Conservation (phyloP, 2,797 vertebrate species). For the Lacerta viridis region DNA sequence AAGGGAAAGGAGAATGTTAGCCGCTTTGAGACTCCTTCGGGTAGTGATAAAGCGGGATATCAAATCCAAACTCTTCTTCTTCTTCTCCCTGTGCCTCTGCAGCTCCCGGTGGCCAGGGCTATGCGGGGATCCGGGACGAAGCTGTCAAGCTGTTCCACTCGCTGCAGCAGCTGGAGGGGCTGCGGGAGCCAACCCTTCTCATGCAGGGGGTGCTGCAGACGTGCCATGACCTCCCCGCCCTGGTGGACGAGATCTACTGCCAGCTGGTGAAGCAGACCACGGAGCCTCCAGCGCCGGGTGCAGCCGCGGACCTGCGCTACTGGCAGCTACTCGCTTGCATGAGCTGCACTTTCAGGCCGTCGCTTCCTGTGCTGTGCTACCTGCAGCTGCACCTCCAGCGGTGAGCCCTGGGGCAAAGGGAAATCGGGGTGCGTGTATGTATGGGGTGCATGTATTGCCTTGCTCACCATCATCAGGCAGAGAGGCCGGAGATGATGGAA, state of each 20-base stretch:
- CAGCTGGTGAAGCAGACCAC: constrained; percentile 98
- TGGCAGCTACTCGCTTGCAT: constrained; percentile 99
- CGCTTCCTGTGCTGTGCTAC: constrained; percentile 87
- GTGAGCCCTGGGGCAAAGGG: constrained; percentile 70
- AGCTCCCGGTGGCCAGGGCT: constrained; percentile 84
- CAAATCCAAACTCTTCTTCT: too few species aligned
- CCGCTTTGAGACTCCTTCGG: too few species aligned
- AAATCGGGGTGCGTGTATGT: neutral
- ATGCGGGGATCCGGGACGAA: constrained; percentile 91
- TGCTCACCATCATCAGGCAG: too few species aligned
- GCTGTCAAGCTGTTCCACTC: constrained; percentile 95
- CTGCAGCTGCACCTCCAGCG: constrained; percentile 93
- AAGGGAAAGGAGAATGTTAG: too few species aligned
- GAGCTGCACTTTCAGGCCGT: constrained; percentile 96
- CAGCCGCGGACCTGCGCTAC: constrained; percentile 89
- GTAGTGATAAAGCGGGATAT: too few species aligned
- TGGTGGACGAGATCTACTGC: constrained; percentile 96
- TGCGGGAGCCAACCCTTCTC: constrained; percentile 87
- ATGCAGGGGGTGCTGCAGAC: constrained; percentile 98
- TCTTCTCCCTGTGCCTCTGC: neutral
- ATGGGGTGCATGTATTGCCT: neutral
- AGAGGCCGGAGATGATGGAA: too few species aligned
- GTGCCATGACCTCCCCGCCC: constrained; percentile 93
- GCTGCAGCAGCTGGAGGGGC: constrained; percentile 93
- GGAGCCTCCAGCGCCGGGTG: constrained; percentile 82